Base-by-base conservation (phyloP, 2,113 vertebrate species). In the Salvator merianae region DNA sequence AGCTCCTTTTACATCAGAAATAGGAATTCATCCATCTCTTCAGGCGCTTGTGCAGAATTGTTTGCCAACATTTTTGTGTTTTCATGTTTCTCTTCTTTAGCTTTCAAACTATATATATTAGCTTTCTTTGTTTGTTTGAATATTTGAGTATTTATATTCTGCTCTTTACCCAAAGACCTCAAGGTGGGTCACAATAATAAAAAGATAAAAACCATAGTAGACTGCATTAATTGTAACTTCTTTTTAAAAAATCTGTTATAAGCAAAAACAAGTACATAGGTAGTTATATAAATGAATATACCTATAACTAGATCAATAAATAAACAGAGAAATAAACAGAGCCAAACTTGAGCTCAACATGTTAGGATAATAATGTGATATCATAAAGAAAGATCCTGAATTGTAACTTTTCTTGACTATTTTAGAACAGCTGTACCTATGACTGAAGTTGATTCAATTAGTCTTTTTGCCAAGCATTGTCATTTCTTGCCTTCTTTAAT, bases 1-100 rank as follows among this genome's bases (percentile, higher is more conserved):
- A 74, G 28, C 22, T 43, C 62, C 47, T 4, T 2, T 30, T 87
- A 65, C 75, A 82, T 79, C 80, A 66, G 43, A 83, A 81, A 82
- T 86, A 91, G 84, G 84, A 88, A 78, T 84, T 40, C 26, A 22
- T 71, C 62, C 66, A 71, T 9, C 36, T 78, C 36, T 78, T 18
- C 20, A 63, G 66, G 78, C 66, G 77, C 47, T 20, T 26, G 47
- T 78, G 28, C 43, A 40, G 34, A 72, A 78, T 43, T 62, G 24
- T 71, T 47, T 47, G 16, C 53, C 43, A 34, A 70, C 71, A 78
- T 66, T 65, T 63, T 22, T 84, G 50, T 24, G 14, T 62, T 78
- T 38, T 59, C 50, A 43, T 34, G 59, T 70, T 71, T 40, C 34
- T 30, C 53, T 84, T 18, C 62, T 84, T 84, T 36, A 69, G 50